A percentile compares a stretch with the other conserved stretches of the same genome.
Evolutionary conservation across 2,113 vertebrate genomes (phyloP).

Genomic region (Daboia siamensis): DNA sequence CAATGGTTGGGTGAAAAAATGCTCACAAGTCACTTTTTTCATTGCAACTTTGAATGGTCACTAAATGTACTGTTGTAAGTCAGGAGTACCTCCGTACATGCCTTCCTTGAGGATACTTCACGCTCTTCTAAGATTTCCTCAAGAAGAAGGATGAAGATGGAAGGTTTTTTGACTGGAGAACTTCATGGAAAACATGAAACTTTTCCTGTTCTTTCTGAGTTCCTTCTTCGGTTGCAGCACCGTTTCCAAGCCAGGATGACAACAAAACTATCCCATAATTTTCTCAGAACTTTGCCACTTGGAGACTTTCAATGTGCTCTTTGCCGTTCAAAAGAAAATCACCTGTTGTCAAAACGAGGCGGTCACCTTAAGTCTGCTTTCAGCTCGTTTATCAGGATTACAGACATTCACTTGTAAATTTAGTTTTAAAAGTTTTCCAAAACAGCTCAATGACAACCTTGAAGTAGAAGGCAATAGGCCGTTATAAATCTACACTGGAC

Average conservation of each 20-base stretch:
- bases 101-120: neutral
- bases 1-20: neutral
- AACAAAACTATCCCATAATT: neutral
- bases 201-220: neutral
- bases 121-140: neutral
- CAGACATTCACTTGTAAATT: neutral
- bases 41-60: neutral
- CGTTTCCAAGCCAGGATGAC: slow-evolving; percentile 12
- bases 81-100: neutral
- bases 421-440: neutral
- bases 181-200: neutral
- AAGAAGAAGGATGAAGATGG: neutral
- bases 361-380: neutral
- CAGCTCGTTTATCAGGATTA: neutral
- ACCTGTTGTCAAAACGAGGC: neutral
- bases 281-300: neutral
- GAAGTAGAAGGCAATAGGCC: neutral
- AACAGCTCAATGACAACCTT: neutral
- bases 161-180: neutral
- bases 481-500: neutral
- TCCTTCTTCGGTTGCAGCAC: neutral
- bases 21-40: neutral
- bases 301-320: no score
- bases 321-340: no score
- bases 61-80: neutral